A percentile compares a stretch with the other conserved stretches of the same genome.
Evolutionary conservation across 2,888 invertebrate species (phyloP).

Genomic region (Smittia aterrima): DNA sequence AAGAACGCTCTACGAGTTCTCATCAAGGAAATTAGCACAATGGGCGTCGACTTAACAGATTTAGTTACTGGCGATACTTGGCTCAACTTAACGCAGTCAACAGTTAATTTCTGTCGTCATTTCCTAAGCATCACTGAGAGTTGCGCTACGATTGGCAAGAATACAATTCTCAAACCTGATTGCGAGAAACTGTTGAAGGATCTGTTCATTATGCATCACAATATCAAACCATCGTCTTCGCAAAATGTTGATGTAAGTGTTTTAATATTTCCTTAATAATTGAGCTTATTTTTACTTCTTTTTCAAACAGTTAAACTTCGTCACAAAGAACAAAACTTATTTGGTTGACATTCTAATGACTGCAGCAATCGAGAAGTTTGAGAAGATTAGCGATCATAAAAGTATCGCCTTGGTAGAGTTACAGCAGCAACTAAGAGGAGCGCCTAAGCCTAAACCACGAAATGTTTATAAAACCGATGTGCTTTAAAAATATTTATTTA

Average conservation of each 20-base stretch:
- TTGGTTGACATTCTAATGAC: no score
- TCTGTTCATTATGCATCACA: conserved; percentile 51
- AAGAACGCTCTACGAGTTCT: conserved; percentile 52
- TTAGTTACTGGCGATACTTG: conserved; percentile 51
- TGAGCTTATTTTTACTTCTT: no score
- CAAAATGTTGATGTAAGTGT: conserved; percentile 52
- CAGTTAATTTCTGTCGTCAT: conserved; percentile 52
- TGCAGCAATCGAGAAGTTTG: no score
- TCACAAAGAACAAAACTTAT: no score
- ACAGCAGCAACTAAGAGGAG: no score
- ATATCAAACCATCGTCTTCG: conserved; percentile 49
- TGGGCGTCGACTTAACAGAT: conserved; percentile 52
- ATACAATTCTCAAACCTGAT: conserved; percentile 49
- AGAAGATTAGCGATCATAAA: no score
- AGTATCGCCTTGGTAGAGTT: no score
- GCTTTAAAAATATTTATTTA: no score
- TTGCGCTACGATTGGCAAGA: conserved; percentile 52
- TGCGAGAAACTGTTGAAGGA: conserved; percentile 50
- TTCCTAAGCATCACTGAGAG: conserved; percentile 51
- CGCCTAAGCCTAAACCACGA: no score
- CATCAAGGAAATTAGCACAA: conserved; percentile 49
- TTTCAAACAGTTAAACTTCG: no score
- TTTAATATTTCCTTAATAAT: conserved; percentile 40
- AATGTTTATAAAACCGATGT: no score
- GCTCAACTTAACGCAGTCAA: conserved; percentile 53